Base-by-base conservation (phyloP, 2,888 invertebrate species). In the Autographa pulchrina region DNA sequence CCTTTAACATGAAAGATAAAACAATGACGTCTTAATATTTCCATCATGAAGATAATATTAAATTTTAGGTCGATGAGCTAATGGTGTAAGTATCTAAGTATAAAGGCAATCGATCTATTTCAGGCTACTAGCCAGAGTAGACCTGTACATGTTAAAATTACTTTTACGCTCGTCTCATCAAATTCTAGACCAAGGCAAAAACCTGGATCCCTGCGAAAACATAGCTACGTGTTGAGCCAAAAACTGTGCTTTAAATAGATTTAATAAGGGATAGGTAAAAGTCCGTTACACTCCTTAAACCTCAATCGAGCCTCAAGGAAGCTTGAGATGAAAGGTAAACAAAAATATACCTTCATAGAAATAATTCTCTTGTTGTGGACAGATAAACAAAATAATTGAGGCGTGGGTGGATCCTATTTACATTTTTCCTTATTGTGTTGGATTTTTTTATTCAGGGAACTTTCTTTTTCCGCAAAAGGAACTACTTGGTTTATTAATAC, bases 301-400 rank as follows among this genome's bases (percentile, higher is more conserved):
- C 38, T 38, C 11, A 38, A 11, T n/a, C 8, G 7, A 48, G n/a
- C 48, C 48, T 48, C 48, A n/a, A 48, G 48, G 48, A n/a, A n/a
- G 48, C 48, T 48, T 48, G n/a, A 41, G 41, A 41, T 41, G 41
- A 13, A 41, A n/a, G n/a, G 48, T 43, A 48, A 48, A 48, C n/a
- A 48, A 48, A 48, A 48, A 48, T 48, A 48, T 48, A 48, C n/a
- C n/a, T 48, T 48, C n/a, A 48, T 48, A 48, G n/a, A 48, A 48
- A n/a, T n/a, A 48, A 16, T n/a, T n/a, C n/a, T n/a, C 48, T 48
- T n/a, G 16, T 48, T 48, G 14, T 43, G 48, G 48, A n/a, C 48
- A 48, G 48, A 48, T n/a, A 48, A 48, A 48, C 48, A n/a, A 48
- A 48, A 48, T 48, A 48, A 48, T n/a, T 48, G 4, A 7, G 48